Base-by-base conservation (phyloP, 30 jellyfish, hydroid and myxozoan genomes). In the Nemopilema nomurai region DNA sequence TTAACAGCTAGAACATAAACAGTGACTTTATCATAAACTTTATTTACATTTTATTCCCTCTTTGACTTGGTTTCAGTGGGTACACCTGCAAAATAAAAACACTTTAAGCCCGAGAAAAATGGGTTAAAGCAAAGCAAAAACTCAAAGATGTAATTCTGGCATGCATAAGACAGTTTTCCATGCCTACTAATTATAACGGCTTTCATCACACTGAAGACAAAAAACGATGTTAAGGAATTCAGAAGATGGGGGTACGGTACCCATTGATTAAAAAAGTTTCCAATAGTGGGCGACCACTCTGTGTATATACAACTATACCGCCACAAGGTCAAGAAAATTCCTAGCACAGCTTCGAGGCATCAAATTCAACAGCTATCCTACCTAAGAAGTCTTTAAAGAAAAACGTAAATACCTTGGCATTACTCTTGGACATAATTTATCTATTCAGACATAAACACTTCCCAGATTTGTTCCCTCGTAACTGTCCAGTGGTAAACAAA, bases 11-110 rank as follows among this genome's bases (percentile, higher is more conserved):
- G n/a, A n/a, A n/a, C n/a, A n/a, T n/a, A n/a, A 70, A 64, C 18
- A 9, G 16, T 41, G 29, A 29, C 24, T 1, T 69, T 69, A 8
- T n/a, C 17, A 24, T 69, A 41, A 26, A 29, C 18, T 68, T 0
- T 19, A 79, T 91, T 86, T 80, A 91, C 97, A 91, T 65, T 86
- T 84, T 91, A 71, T 79, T 82, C 32, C 88, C 89, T 86, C 90
- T 86, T 49, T 78, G 96, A 27, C 86, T 74, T 64, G 86, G 74
- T 52, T 91, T 91, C 18, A 76, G 76, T 1, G 87, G 90, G 49
- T 49, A 50, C n/a, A 81, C 69, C 98, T 91, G 51, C n/a, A 82
- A 81, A 31, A 71, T n/a, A 74, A 64, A n/a, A n/a, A n/a, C n/a
- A n/a, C n/a, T 41, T 41, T 41, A 41, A 41, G 13, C 6, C 57